Conservation (phyloP, 2,113 vertebrate species). For the Rhinolophus sinicus region DNA sequence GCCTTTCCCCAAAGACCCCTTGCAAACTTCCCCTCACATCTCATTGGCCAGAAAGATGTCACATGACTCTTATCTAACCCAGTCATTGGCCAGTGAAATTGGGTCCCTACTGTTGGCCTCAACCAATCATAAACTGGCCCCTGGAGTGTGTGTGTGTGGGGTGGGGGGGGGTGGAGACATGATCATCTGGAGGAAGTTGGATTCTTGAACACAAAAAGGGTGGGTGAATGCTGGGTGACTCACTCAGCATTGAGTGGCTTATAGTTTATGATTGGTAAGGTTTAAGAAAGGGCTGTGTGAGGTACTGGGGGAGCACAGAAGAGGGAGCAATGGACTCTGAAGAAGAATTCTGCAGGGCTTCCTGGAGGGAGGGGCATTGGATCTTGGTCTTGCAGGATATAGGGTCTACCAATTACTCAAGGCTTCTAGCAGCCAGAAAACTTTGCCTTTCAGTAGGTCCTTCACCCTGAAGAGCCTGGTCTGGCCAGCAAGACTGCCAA, state of each 20-base stretch:
- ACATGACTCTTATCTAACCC: background rate
- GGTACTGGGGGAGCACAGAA: background rate
- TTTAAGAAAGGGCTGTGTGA: background rate
- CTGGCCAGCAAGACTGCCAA: background rate
- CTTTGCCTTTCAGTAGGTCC: rapidly evolving
- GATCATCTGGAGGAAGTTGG: background rate
- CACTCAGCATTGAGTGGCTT: background rate
- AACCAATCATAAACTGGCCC: background rate
- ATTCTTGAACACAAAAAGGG: background rate
- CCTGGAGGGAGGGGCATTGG: background rate
- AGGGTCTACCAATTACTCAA: background rate
- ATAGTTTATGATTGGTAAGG: background rate
- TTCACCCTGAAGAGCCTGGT: background rate
- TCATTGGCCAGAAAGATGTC: slow-evolving; percentile 3
- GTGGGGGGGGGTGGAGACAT: rapidly evolving
- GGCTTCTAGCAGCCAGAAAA: background rate
- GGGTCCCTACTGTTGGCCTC: background rate
- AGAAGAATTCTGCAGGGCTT: slow-evolving; percentile 23
- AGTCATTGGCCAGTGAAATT: background rate
- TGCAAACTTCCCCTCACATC: background rate
- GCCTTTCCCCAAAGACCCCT: background rate
- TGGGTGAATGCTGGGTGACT: background rate
- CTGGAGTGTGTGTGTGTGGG: too few relatives aligned
- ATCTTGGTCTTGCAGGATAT: background rate
- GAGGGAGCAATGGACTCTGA: background rate